Base-by-base conservation (phyloP, 1,140 invertebrate species). In the Drosophila punjabiensis region DNA sequence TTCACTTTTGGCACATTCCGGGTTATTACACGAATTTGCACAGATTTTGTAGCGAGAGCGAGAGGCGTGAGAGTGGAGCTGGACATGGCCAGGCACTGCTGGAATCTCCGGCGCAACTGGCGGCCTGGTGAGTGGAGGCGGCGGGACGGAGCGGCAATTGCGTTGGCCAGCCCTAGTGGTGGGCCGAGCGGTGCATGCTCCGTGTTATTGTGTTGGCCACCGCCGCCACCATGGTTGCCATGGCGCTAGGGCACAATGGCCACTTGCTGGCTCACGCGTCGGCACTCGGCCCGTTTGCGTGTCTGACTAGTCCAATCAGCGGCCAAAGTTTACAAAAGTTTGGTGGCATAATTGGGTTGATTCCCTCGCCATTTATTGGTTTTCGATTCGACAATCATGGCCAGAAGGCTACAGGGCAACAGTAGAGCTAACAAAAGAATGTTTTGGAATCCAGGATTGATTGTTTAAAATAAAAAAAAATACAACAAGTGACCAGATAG, bases 121-220 rank as follows among this genome's bases (percentile, higher is more conserved):
- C 84, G 67, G 50, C 53, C 68, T 61, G 37, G 52, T n/a, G 37
- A 77, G 53, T 55, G 50, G 60, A 11, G 39, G 39, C 55, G 28
- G 18, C 18, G 20, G 28, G 28, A 32, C 14, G 53, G 53, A 9
- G 43, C 30, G 43, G 28, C 39, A 11, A 33, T n/a, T 74, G 45
- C 20, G 43, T 28, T 24, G 35, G 74, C 47, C 32, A 41, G 32
- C 35, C 20, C 39, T 43, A 28, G 41, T 50, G 41, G 61, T 63
- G 67, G 63, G 73, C 62, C 16, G 59, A 65, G 85, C 62, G 86
- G 86, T 90, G 86, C 86, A 90, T 90, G 86, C 86, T 90, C 86
- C 68, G 86, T 90, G 79, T 82, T 80, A 90, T 90, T 90, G 86
- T 90, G 80, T 79, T 90, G 86, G 86, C 87, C 79, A 85, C 35